Evolutionary conservation across 2,888 invertebrate species (phyloP), one percentile per base, ranked within the genome.

Genomic region (Acanthoscelides obtectus): DNA sequence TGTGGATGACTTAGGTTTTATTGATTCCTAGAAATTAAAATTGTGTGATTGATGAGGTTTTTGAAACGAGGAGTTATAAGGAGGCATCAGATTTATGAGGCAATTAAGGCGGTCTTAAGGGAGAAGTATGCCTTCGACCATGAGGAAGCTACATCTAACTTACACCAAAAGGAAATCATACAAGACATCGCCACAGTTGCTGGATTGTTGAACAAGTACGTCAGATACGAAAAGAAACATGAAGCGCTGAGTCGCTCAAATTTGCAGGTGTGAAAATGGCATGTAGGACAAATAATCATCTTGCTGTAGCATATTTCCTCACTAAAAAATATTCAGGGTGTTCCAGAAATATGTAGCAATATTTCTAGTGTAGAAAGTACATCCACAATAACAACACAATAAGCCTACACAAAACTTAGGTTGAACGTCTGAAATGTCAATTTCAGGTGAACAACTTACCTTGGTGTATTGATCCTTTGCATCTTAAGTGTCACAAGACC

Each of bases 81-180:
- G n/a, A n/a, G n/a, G n/a, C n/a, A n/a, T n/a, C n/a, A n/a, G n/a
- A n/a, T n/a, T n/a, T n/a, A n/a, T n/a, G n/a, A n/a, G n/a, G n/a
- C n/a, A n/a, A n/a, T n/a, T n/a, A n/a, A n/a, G n/a, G n/a, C n/a
- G n/a, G n/a, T n/a, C n/a, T n/a, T n/a, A n/a, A n/a, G n/a, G n/a
- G n/a, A n/a, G n/a, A n/a, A n/a, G n/a, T n/a, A n/a, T n/a, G n/a
- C n/a, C n/a, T n/a, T n/a, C n/a, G n/a, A n/a, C n/a, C n/a, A n/a
- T n/a, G n/a, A n/a, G n/a, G n/a, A n/a, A n/a, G n/a, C n/a, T n/a
- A n/a, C n/a, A n/a, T n/a, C n/a, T 12, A 71, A 78, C 78, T 77
- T 79, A 84, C 85, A 82, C 90, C 90, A 81, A 69, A 81, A 68
- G 1, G 79, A 76, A 70, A 80, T 75, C 25, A 81, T 69, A 22